phyloP scores from a whole-genome alignment of 2,888 invertebrate genomes.

The Onchidella celtica region DNA sequence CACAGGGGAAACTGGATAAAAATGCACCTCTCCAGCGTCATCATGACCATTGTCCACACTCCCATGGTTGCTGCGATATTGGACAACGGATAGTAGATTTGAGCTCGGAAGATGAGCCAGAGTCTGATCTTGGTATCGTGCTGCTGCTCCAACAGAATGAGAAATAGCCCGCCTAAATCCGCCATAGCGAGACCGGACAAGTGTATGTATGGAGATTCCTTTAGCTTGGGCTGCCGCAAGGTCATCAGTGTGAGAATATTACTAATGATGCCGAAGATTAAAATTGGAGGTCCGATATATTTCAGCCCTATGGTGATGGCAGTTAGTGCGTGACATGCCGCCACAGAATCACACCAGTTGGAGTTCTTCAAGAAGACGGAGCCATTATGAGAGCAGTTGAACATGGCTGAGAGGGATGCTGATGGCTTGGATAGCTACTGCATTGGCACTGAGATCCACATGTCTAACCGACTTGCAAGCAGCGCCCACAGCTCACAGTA shows the following conservation, averaged over 20 bases:
- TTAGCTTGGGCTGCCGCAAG: constrained; percentile 70
- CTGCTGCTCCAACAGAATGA: constrained; percentile 58
- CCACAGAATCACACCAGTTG: no score
- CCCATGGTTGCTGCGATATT: constrained; percentile 14
- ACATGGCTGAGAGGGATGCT: no score
- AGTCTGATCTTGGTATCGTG: neutral
- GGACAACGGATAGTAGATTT: constrained; percentile 33
- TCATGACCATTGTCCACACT: constrained; percentile 93
- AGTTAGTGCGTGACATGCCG: no score
- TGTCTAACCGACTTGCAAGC: no score
- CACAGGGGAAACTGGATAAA: constrained; percentile 73
- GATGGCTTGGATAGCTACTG: no score
- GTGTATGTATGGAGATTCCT: constrained; percentile 77
- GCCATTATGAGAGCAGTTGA: no score
- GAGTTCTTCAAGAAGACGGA: no score
- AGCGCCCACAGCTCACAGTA: no score
- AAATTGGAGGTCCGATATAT: constrained; percentile 70
- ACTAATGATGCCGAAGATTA: constrained; percentile 74
- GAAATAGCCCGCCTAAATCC: constrained; percentile 69
- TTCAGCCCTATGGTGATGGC: no score
- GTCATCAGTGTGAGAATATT: constrained; percentile 75
- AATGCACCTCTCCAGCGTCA: constrained; percentile 82
- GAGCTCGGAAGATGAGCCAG: neutral
- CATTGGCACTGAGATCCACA: no score
- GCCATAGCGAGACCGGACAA: constrained; percentile 74